These are phyloP conservation scores for Laticauda laticaudata DNA, from an alignment of 2,113 vertebrate species.

Conservation along the genomic window DNA sequence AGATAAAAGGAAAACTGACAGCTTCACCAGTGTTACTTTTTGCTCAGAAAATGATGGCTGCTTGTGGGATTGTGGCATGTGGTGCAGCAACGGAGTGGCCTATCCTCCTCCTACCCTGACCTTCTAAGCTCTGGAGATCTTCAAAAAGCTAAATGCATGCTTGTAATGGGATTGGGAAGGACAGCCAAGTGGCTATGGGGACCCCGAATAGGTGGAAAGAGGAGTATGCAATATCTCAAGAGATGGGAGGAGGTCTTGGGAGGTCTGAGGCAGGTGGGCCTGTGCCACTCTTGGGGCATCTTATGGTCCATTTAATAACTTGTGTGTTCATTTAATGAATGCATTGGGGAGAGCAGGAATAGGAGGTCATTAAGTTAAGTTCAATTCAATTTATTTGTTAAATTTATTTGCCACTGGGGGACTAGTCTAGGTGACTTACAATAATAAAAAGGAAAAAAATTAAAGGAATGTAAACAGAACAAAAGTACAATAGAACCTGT, in stretches of 20 bases:
- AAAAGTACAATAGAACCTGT: not conserved
- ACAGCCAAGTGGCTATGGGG: not conserved
- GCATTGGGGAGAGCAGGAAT: not conserved
- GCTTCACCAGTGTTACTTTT: too few relatives aligned
- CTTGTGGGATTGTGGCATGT: too few relatives aligned
- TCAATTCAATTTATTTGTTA: not conserved
- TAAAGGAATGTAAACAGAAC: not conserved
- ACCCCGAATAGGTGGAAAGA: not conserved
- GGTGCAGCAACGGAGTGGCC: too few relatives aligned
- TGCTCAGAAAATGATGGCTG: too few relatives aligned
- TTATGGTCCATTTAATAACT: not conserved
- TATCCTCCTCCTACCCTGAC: too few relatives aligned
- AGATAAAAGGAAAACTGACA: too few relatives aligned
- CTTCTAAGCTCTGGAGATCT: too few relatives aligned
- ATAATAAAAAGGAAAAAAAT: not conserved
- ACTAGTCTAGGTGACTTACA: not conserved
- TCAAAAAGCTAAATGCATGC: too few relatives aligned
- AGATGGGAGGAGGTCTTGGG: not conserved
- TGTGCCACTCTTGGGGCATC: not conserved
- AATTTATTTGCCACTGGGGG: not conserved
- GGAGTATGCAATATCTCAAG: not conserved
- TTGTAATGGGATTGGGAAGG: too few relatives aligned
- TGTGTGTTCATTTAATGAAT: not conserved
- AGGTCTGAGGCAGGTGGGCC: not conserved
- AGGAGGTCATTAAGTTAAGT: not conserved